phyloP scores from a whole-genome alignment of 2,113 vertebrate species.

The Paralichthys olivaceus region DNA sequence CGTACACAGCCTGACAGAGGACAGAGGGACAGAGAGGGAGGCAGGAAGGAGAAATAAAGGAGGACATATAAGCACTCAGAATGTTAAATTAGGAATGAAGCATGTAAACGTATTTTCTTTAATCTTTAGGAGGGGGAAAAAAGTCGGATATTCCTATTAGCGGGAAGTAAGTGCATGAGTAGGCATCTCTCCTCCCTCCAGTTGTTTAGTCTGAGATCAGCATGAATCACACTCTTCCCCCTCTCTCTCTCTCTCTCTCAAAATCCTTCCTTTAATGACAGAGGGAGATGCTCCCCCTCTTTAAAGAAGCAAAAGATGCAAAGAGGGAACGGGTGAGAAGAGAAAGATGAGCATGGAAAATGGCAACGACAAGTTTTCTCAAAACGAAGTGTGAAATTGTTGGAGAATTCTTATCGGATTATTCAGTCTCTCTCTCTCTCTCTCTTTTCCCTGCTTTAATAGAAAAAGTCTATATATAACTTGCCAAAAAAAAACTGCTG shows the following conservation, averaged over 20 bases:
- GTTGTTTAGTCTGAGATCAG: slow-evolving; percentile 42
- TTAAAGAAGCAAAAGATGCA: slow-evolving; percentile 18
- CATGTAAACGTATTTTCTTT: slow-evolving; percentile 40
- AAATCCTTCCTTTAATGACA: slow-evolving; percentile 79
- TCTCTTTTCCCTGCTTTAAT: slow-evolving; percentile 49
- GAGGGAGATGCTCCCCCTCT: not conserved
- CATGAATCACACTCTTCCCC: slow-evolving; percentile 36
- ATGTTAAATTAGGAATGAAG: slow-evolving; percentile 38
- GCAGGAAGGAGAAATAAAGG: slow-evolving; percentile 6
- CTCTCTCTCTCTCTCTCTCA: not conserved
- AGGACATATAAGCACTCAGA: slow-evolving; percentile 14
- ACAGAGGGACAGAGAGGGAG: slow-evolving; percentile 1
- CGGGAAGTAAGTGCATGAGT: slow-evolving; percentile 33
- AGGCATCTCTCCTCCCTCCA: slow-evolving; percentile 23
- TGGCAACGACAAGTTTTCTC: slow-evolving; percentile 61
- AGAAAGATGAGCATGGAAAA: slow-evolving; percentile 52
- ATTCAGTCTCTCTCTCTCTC: slow-evolving; percentile 54
- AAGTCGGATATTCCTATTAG: slow-evolving; percentile 27
- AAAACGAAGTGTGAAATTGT: slow-evolving; percentile 78
- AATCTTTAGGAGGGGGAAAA: not conserved
- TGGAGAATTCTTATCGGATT: slow-evolving; percentile 73
- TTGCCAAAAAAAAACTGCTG: slow-evolving; percentile 33
- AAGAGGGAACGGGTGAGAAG: slow-evolving; percentile 16
- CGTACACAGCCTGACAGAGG: slow-evolving; percentile 88
- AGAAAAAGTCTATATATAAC: slow-evolving; percentile 75